phyloP scores from a whole-genome alignment of 2,113 vertebrate genomes.

The Thunnus maccoyii region DNA sequence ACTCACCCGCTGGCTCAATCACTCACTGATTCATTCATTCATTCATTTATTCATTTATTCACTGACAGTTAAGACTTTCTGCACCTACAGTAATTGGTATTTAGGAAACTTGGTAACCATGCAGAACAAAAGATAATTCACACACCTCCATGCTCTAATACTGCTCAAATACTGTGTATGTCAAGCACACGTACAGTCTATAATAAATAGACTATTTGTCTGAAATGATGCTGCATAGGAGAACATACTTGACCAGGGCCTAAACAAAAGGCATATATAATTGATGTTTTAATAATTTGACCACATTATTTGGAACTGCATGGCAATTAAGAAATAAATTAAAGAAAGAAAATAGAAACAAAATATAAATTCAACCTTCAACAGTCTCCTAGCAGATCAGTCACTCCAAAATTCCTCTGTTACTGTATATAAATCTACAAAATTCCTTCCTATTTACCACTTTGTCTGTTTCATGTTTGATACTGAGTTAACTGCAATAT shows the following conservation, averaged over 20 bases:
- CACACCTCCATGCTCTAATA: background rate
- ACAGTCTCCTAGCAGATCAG: background rate
- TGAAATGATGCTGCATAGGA: background rate
- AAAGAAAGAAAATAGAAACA: constrained; percentile 1
- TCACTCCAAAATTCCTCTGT: background rate
- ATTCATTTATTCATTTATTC: background rate
- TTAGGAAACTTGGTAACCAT: background rate
- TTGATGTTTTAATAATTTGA: constrained; percentile 12
- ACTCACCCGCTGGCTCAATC: background rate
- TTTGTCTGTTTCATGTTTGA: too few species aligned
- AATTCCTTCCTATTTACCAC: background rate
- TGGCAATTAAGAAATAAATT: background rate
- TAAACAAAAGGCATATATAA: constrained; percentile 12
- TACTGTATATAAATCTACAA: background rate
- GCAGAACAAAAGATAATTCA: background rate
- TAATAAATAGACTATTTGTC: background rate
- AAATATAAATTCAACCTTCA: background rate
- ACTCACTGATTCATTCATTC: background rate
- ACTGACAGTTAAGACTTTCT: background rate
- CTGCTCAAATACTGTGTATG: background rate
- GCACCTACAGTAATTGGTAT: background rate
- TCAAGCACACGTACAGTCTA: background rate
- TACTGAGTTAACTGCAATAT: too few species aligned
- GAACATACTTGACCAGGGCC: background rate
- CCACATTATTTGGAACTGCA: background rate